Conservation (phyloP, 2,797 vertebrate genomes). For the Lateolabrax maculatus region DNA sequence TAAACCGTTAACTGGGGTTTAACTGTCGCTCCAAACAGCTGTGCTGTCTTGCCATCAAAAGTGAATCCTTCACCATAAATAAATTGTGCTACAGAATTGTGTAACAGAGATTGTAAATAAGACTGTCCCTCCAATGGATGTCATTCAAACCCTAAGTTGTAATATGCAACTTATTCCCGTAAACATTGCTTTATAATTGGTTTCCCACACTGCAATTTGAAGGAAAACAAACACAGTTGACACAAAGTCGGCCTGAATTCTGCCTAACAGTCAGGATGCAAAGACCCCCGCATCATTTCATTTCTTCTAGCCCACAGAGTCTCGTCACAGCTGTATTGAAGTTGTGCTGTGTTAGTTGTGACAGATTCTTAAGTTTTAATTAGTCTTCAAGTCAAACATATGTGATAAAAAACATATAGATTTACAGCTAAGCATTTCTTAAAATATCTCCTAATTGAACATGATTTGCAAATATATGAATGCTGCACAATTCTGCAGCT, state of each 20-base stretch:
- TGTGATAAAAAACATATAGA: slow-evolving; percentile 20
- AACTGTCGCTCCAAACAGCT: slow-evolving; percentile 33
- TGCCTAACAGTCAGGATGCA: slow-evolving; percentile 7
- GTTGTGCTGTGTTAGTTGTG: slow-evolving; percentile 15
- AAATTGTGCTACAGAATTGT: slow-evolving; percentile 26
- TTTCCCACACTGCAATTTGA: neutral
- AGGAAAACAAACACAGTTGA: slow-evolving; percentile 22
- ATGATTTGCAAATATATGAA: slow-evolving; percentile 3
- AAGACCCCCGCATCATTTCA: neutral
- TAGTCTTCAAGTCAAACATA: slow-evolving; percentile 30
- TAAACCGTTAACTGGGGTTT: slow-evolving; percentile 19
- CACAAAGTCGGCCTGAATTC: neutral
- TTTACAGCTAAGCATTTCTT: neutral
- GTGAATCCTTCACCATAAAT: slow-evolving; percentile 40
- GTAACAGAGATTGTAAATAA: slow-evolving; percentile 11
- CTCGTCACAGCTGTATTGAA: slow-evolving; percentile 20
- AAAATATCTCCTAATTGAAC: slow-evolving; percentile 18
- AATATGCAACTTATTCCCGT: slow-evolving; percentile 16
- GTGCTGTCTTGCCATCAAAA: slow-evolving; percentile 26
- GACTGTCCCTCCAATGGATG: neutral
- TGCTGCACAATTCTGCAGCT: neutral
- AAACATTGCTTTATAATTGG: slow-evolving; percentile 15
- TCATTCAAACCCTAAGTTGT: slow-evolving; percentile 10
- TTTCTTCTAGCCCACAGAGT: slow-evolving; percentile 1
- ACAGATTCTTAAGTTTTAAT: slow-evolving; percentile 55